Evolutionary conservation across 2,113 vertebrate species (phyloP), one percentile per base, ranked within the genome.

Genomic region (Himantopus leucocephalus): DNA sequence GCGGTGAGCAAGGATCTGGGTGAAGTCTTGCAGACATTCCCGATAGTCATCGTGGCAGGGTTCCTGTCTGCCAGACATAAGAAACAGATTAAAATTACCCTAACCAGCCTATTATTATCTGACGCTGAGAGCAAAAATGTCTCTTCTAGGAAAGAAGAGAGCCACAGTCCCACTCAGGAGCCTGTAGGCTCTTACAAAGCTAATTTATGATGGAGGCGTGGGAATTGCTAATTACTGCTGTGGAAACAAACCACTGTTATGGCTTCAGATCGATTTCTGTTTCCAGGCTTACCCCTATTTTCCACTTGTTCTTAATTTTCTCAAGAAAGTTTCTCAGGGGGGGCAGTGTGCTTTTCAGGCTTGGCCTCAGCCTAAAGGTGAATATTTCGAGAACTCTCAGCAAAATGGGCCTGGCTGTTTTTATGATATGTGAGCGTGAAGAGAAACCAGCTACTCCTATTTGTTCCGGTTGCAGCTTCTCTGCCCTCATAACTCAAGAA

Each of bases 401-500:
- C 76, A 79, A 68, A 94, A 82, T 47, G 35, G 68, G 34, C 21
- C 58, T 45, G 34, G 53, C 72, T 90, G 67, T 41, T 94, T 92
- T 78, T 89, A 47, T 75, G 86, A 75, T 64, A 64, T 20, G 62
- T 94, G 80, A 53, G 56, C 0, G 0, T 76, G 83, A 92, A 75
- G 70, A 95, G 92, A 96, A 91, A 68, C 56, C 92, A 71, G 80
- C 83, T 92, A 81, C 53, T 95, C 86, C 80, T 94, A 43, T 91
- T 92, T 62, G 55, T 97, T 94, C 88, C 3, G 1, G 80, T 32
- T 85, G 91, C 70, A 94, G 73, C 58, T 84, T 82, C 96, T 94
- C 76, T 94, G 88, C 70, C 76, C 76, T 94, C 77, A n/a, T 96
- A 97, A 94, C 70, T 97, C 94, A 92, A 58, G 80, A 92, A 87